Conservation (phyloP, 2,113 vertebrate genomes). For the Apteryx owenii region DNA sequence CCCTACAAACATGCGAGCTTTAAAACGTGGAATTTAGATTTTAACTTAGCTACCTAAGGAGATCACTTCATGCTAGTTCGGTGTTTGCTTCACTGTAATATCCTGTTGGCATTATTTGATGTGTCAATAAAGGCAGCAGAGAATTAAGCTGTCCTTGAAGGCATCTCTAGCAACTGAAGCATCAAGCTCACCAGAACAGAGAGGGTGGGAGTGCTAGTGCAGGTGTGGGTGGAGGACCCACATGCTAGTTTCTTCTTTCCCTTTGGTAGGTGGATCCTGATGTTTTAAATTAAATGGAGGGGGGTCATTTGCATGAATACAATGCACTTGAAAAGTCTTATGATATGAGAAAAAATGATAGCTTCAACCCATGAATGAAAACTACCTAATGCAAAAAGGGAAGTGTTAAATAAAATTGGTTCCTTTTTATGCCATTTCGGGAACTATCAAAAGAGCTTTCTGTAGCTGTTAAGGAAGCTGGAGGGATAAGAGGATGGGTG, state of each 20-base stretch:
- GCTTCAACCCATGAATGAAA: neutral
- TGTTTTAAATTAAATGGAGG: neutral
- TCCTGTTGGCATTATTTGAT: neutral
- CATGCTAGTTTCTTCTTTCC: neutral
- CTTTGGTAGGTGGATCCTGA: neutral
- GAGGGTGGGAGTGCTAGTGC: neutral
- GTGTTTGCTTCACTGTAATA: neutral
- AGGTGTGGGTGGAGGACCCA: neutral
- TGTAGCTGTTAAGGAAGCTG: neutral
- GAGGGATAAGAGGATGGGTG: constrained; percentile 44
- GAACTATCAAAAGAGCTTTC: constrained; percentile 33
- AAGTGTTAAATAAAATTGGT: constrained; percentile 29
- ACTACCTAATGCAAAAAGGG: neutral
- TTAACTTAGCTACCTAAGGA: neutral
- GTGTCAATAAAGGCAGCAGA: neutral
- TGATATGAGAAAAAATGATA: neutral
- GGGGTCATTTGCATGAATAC: rapidly evolving
- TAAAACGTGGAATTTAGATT: neutral
- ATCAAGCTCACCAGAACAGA: neutral
- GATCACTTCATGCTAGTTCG: neutral
- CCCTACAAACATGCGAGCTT: rapidly evolving
- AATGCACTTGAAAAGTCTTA: neutral
- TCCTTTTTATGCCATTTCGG: constrained; percentile 38
- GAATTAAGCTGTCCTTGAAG: neutral
- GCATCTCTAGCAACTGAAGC: neutral